Conservation (phyloP, 2,113 vertebrate species). For the Cheirogaleus medius region DNA sequence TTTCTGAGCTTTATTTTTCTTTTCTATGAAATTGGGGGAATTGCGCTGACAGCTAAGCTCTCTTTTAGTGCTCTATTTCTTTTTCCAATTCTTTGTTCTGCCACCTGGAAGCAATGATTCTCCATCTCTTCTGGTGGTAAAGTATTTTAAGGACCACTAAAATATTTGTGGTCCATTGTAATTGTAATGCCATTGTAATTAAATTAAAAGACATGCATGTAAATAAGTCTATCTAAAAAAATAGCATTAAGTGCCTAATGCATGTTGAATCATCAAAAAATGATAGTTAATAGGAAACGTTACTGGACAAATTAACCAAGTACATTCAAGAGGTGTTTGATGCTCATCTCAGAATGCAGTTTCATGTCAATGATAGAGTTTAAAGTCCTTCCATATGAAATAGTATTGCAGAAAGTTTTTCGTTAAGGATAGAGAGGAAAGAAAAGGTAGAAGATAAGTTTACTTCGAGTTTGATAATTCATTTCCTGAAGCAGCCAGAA, state of each 20-base stretch:
- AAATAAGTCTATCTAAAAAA: not conserved
- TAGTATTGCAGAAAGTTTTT: not conserved
- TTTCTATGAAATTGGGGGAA: not conserved
- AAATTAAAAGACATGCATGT: not conserved
- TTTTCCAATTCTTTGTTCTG: not conserved
- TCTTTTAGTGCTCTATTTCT: not conserved
- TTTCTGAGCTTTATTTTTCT: not conserved
- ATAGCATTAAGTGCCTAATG: not conserved
- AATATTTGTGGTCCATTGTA: not conserved
- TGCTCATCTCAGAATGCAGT: not conserved
- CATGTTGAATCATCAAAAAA: not conserved
- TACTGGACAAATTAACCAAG: not conserved
- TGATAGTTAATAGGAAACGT: not conserved
- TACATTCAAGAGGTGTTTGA: not conserved
- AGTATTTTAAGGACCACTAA: not conserved
- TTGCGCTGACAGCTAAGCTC: not conserved
- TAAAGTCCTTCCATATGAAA: not conserved
- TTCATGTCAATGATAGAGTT: not conserved
- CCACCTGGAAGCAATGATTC: not conserved
- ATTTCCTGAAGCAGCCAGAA: slow-evolving; percentile 44
- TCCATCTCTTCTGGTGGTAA: not conserved
- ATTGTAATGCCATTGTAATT: not conserved
- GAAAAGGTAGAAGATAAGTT: not conserved
- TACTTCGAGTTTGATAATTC: not conserved
- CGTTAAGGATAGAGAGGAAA: not conserved